Conservation (phyloP, 2,888 invertebrate genomes). For the Drosophila mayaguana region DNA sequence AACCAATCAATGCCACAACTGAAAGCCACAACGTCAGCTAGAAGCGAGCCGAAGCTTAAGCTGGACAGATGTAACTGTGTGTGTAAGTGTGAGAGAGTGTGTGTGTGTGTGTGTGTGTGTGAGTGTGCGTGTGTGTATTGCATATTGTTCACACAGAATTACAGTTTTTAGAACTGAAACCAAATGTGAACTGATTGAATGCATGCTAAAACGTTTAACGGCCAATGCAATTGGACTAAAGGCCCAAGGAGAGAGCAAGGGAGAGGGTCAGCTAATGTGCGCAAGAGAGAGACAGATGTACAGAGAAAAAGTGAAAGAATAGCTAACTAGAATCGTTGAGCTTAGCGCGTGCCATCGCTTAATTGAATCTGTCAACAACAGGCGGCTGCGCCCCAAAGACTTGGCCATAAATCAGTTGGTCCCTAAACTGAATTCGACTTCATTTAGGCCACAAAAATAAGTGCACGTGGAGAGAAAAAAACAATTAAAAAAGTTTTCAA, state of each 20-base stretch:
- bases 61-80: conserved; percentile 9
- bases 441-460: conserved; percentile 41
- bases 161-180: conserved; percentile 45
- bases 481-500: conserved; percentile 81
- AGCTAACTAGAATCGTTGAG: conserved; percentile 1
- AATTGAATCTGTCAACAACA: conserved; percentile 77
- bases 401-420: conserved; percentile 65
- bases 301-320: background rate
- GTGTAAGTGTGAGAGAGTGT: background rate
- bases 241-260: background rate
- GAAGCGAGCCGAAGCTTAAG: conserved; percentile 41
- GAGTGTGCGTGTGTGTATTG: conserved; percentile 18
- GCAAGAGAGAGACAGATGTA: background rate
- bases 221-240: conserved; percentile 34
- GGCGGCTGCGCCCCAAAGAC: conserved; percentile 31
- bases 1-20: conserved; percentile 79
- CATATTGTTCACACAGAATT: conserved; percentile 45
- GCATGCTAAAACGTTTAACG: conserved; percentile 26
- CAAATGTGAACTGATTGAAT: conserved; percentile 43
- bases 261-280: conserved; percentile 4
- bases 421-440: conserved; percentile 51
- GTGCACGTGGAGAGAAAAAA: conserved; percentile 1
- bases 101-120: conserved; percentile 12
- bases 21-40: conserved; percentile 72
- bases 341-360: conserved; percentile 48